Evolutionary conservation across 1,140 invertebrate genomes (phyloP).

Genomic region (Subanguina moxae): DNA sequence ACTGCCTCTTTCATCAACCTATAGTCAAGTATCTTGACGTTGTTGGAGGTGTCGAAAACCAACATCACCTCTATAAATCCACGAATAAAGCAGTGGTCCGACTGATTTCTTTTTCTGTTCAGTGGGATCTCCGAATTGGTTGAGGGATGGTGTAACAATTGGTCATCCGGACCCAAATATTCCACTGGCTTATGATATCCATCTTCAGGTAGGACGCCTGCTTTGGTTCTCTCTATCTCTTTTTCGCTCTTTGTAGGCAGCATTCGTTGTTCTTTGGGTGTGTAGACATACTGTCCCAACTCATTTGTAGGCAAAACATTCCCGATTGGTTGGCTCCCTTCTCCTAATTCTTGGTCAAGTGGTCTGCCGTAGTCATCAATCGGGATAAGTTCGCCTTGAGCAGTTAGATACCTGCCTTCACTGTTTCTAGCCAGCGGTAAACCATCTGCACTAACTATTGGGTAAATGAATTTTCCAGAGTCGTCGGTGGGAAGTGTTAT

Average conservation of each 20-base stretch:
- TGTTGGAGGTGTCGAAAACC: slow-evolving; percentile 53
- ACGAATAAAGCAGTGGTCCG: slow-evolving; percentile 44
- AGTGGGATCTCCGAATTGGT: neutral
- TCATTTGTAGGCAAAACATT: slow-evolving; percentile 38
- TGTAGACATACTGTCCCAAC: slow-evolving; percentile 32
- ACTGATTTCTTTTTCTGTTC: slow-evolving; percentile 30
- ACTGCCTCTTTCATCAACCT: slow-evolving; percentile 57
- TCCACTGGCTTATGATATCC: neutral
- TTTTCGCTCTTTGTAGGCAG: too few relatives aligned
- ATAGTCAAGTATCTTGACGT: slow-evolving; percentile 58
- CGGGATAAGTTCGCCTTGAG: slow-evolving; percentile 32
- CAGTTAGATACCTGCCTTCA: slow-evolving; percentile 20
- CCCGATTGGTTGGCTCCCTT: neutral
- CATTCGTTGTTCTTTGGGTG: neutral
- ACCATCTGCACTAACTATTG: slow-evolving; percentile 34
- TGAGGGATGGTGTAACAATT: neutral
- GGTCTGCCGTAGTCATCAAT: slow-evolving; percentile 35
- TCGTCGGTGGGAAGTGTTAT: slow-evolving; percentile 33
- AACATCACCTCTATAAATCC: slow-evolving; percentile 52
- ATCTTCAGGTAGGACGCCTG: neutral
- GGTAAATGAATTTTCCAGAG: slow-evolving; percentile 35
- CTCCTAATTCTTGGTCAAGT: slow-evolving; percentile 12
- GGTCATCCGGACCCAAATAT: neutral
- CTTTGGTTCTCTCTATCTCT: neutral
- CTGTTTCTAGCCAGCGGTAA: slow-evolving; percentile 10